phyloP scores from a whole-genome alignment of 53 echinoderm and acorn worm genomes.

The Patiria pectinifera region DNA sequence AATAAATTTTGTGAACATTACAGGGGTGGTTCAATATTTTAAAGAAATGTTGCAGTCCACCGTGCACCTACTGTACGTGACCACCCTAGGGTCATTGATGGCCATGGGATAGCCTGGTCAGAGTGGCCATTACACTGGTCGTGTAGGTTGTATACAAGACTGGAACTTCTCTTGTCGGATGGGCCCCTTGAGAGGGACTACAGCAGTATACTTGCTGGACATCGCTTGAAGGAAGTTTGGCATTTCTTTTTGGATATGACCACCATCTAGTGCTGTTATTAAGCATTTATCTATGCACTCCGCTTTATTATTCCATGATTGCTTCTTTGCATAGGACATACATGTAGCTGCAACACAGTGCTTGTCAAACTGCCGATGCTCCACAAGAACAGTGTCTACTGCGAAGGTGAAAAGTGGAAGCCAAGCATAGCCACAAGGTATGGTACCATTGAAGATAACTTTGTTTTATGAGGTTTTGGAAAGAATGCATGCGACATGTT shows the following conservation, averaged over 20 bases:
- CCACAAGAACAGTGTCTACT: neutral
- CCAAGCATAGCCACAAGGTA: slow-evolving; percentile 7
- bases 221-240: neutral
- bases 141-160: no score
- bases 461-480: no score
- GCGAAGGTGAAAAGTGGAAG: neutral
- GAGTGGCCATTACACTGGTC: no score
- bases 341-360: slow-evolving; percentile 30
- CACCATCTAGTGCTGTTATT: neutral
- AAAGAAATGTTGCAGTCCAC: neutral
- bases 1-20: neutral
- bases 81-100: no score
- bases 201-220: neutral
- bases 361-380: slow-evolving; percentile 26
- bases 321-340: slow-evolving; percentile 31
- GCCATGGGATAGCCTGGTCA: no score
- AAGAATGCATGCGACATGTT: no score
- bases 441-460: neutral
- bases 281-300: slow-evolving; percentile 4
- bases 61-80: no score
- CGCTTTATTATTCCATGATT: neutral
- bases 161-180: no score
- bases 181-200: no score
- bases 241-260: neutral
- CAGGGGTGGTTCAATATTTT: neutral